Evolutionary conservation across 2,888 invertebrate genomes (phyloP).

Genomic region (Eilema griseolum): DNA sequence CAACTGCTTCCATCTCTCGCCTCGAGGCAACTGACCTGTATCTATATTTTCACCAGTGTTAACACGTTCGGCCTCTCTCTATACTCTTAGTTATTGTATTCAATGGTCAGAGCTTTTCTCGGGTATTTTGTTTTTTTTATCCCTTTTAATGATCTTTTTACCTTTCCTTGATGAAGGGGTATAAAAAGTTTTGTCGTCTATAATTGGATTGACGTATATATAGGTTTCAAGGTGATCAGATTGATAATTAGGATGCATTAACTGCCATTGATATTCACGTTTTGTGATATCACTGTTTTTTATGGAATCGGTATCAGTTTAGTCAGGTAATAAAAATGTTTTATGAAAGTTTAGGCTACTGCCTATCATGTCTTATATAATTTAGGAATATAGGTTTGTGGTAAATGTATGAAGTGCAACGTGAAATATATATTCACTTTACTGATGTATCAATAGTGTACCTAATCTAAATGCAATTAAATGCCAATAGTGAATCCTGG

Average conservation of each 20-base stretch:
- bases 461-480: too few relatives aligned
- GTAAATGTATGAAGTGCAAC: not conserved
- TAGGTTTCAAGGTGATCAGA: too few relatives aligned
- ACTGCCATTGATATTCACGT: not conserved
- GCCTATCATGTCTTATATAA: not conserved
- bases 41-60: slow-evolving; percentile 1
- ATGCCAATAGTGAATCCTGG: too few relatives aligned
- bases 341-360: not conserved
- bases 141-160: not conserved
- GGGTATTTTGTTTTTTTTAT: too few relatives aligned
- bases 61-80: not conserved
- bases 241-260: not conserved
- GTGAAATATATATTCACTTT: too few relatives aligned
- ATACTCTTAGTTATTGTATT: not conserved
- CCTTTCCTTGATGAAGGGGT: not conserved
- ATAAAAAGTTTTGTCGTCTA: too few relatives aligned
- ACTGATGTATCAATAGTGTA: too few relatives aligned
- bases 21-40: slow-evolving; percentile 1
- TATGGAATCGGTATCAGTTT: not conserved
- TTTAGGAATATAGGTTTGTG: not conserved
- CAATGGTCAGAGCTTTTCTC: not conserved
- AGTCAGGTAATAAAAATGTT: not conserved
- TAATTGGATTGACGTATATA: too few relatives aligned
- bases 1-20: not conserved
- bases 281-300: not conserved